These are phyloP conservation scores for Heterodera carotae DNA, from an alignment of 1,140 invertebrate species.

Conservation along the genomic window DNA sequence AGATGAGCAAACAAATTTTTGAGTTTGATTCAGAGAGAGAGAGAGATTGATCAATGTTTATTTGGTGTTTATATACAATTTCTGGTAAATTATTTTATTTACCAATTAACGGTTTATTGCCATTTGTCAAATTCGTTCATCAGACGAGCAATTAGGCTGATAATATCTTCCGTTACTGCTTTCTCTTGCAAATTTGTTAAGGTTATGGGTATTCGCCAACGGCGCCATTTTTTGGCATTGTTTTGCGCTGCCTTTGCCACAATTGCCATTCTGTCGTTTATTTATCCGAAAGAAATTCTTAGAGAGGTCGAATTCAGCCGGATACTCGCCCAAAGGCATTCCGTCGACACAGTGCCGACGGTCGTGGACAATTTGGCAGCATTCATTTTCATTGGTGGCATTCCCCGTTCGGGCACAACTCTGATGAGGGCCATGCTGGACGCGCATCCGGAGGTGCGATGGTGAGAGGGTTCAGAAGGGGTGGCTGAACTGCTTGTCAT, in stretches of 20 bases:
- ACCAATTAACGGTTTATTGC: neutral
- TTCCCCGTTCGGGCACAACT: slow-evolving; percentile 51
- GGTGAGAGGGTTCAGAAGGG: slow-evolving; percentile 66
- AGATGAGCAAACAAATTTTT: slow-evolving; percentile 7
- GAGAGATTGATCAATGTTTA: neutral
- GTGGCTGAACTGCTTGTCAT: slow-evolving; percentile 3
- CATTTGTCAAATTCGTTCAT: neutral
- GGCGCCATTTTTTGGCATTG: neutral
- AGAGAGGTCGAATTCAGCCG: neutral
- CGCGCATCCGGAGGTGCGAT: slow-evolving; percentile 94
- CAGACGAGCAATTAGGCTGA: no score
- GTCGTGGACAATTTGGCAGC: slow-evolving; percentile 1
- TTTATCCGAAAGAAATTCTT: neutral
- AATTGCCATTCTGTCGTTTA: neutral
- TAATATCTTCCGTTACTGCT: neutral
- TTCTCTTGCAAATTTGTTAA: neutral
- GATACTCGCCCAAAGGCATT: neutral
- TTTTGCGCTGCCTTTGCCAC: neutral
- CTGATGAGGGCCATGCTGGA: slow-evolving; percentile 92
- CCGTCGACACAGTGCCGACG: no score
- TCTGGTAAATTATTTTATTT: neutral
- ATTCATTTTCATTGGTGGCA: slow-evolving; percentile 48
- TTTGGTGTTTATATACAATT: neutral
- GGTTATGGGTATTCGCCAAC: neutral
- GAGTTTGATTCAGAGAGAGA: neutral